phyloP scores from a whole-genome alignment of 2,888 invertebrate species.

The Eretmocerus hayati region DNA sequence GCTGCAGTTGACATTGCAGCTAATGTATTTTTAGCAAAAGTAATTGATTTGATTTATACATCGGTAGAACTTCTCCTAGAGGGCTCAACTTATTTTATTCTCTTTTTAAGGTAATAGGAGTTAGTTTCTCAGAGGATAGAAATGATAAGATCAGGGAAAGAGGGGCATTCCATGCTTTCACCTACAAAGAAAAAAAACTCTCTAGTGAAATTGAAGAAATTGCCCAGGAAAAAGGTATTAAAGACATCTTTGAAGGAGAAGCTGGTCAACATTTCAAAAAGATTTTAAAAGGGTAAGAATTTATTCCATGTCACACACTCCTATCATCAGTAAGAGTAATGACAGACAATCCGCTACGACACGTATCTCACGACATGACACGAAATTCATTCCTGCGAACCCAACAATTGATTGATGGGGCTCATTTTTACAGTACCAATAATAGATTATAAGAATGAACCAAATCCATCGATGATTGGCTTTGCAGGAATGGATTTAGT shows the following conservation, averaged over 20 bases:
- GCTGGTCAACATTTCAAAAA: slow-evolving; percentile 56
- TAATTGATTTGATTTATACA: slow-evolving; percentile 33
- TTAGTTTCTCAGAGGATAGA: slow-evolving; percentile 58
- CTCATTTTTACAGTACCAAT: too few relatives aligned
- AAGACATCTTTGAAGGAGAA: slow-evolving; percentile 59
- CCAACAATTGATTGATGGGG: too few relatives aligned
- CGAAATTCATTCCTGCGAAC: too few relatives aligned
- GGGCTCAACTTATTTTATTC: background rate
- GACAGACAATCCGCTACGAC: too few relatives aligned
- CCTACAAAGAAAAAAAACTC: slow-evolving; percentile 52
- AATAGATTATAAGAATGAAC: too few relatives aligned
- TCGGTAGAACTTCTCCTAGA: too few relatives aligned
- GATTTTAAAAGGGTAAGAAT: slow-evolving; percentile 53
- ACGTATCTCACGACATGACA: too few relatives aligned
- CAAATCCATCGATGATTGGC: too few relatives aligned
- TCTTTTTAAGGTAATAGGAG: slow-evolving; percentile 56
- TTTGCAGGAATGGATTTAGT: too few relatives aligned
- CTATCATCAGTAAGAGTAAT: background rate
- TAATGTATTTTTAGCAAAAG: slow-evolving; percentile 60
- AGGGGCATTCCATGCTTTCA: slow-evolving; percentile 60
- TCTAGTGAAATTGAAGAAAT: slow-evolving; percentile 52
- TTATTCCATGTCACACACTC: background rate
- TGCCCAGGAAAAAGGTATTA: slow-evolving; percentile 55
- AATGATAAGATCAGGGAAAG: slow-evolving; percentile 53
- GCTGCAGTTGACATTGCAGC: slow-evolving; percentile 65